Evolutionary conservation across 2,113 vertebrate genomes (phyloP).

Genomic region (Nerophis lumbriciformis): DNA sequence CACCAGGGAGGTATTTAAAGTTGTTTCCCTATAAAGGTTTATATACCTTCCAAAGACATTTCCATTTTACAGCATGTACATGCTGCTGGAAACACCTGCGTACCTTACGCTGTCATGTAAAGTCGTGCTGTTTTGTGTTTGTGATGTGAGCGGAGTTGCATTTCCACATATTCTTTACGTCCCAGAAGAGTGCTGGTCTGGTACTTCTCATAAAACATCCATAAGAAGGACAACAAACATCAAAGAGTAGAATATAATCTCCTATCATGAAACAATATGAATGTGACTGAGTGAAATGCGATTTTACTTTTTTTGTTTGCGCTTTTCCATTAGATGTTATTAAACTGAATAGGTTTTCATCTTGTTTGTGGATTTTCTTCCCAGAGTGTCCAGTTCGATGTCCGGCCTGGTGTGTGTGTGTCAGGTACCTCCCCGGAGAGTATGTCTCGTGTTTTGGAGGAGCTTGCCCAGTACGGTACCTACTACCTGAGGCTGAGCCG

Average conservation of each 20-base stretch:
- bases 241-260: slow-evolving; percentile 35
- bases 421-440: slow-evolving; percentile 91
- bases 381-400: slow-evolving; percentile 82
- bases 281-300: slow-evolving; percentile 36
- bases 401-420: slow-evolving; percentile 83
- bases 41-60: slow-evolving; percentile 16
- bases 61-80: slow-evolving; percentile 21
- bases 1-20: slow-evolving; percentile 25
- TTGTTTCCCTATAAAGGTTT: slow-evolving; percentile 31
- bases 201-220: slow-evolving; percentile 43
- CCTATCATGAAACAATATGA: slow-evolving; percentile 41
- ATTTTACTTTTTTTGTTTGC: slow-evolving; percentile 30
- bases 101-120: neutral
- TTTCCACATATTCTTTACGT: slow-evolving; percentile 19
- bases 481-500: slow-evolving; percentile 84
- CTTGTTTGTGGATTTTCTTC: slow-evolving; percentile 1
- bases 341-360: slow-evolving; percentile 15
- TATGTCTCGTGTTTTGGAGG: slow-evolving; percentile 79
- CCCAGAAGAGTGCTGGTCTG: slow-evolving; percentile 28
- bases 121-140: neutral
- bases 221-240: slow-evolving; percentile 29
- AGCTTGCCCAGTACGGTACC: slow-evolving; percentile 88
- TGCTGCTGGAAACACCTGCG: neutral
- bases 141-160: neutral
- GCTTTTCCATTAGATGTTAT: slow-evolving; percentile 48